These are phyloP conservation scores for Dione vanillae DNA, from an alignment of 2,888 invertebrate species.

Conservation along the genomic window DNA sequence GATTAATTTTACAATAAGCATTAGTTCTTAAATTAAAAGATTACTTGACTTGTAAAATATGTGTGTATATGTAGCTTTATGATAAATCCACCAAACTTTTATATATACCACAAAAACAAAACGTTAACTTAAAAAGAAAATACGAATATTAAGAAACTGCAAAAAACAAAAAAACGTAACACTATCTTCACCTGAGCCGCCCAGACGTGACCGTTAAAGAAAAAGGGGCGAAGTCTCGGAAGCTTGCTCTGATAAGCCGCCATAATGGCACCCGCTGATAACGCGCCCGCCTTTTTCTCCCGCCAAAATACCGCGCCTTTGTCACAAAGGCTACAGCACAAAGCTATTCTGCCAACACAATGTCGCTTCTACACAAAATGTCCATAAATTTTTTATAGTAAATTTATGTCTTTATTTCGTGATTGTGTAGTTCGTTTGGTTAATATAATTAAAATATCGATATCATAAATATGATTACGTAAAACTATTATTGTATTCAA, in stretches of 20 bases:
- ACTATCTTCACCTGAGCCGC: slow-evolving; percentile 59
- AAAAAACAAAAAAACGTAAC: slow-evolving; percentile 57
- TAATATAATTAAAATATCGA: background rate
- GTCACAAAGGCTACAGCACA: slow-evolving; percentile 73
- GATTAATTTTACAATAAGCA: too few species aligned
- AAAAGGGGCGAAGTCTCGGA: slow-evolving; percentile 77
- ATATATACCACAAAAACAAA: background rate
- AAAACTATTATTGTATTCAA: background rate
- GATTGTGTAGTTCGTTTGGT: background rate
- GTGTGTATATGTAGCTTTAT: too few species aligned
- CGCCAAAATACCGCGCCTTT: slow-evolving; percentile 79
- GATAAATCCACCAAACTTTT: too few species aligned
- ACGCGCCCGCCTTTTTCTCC: slow-evolving; percentile 83
- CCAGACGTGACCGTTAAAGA: slow-evolving; percentile 83
- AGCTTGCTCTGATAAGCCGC: slow-evolving; percentile 80
- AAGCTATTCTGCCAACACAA: slow-evolving; percentile 61
- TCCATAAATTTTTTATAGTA: slow-evolving; percentile 70
- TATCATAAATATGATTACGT: background rate
- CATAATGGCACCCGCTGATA: slow-evolving; percentile 82
- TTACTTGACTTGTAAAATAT: too few species aligned
- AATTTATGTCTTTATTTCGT: slow-evolving; percentile 56
- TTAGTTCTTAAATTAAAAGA: too few species aligned
- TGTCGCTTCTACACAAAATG: slow-evolving; percentile 56
- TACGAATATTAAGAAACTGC: slow-evolving; percentile 41
- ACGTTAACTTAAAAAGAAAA: background rate